These are phyloP conservation scores for Nomada lathburiana DNA, from an alignment of 2,888 invertebrate species.

Conservation along the genomic window DNA sequence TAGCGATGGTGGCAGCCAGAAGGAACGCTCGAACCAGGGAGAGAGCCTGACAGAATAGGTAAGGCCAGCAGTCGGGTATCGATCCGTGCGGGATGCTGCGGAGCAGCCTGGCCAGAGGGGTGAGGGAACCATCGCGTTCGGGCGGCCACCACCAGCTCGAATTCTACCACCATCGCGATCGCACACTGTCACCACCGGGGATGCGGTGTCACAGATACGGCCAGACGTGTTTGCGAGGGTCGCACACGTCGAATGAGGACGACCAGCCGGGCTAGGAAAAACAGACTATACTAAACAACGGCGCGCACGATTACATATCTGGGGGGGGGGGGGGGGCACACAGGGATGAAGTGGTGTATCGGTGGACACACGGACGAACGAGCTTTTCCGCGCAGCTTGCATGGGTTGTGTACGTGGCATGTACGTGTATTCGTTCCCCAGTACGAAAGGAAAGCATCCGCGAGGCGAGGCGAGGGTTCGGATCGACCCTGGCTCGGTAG, in stretches of 20 bases:
- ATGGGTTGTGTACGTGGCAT: background rate
- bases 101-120: conserved; percentile 26
- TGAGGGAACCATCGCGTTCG: conserved; percentile 25
- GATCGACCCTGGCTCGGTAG: conserved; percentile 69
- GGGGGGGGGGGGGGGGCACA: no score
- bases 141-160: conserved; percentile 42
- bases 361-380: background rate
- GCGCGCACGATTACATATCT: background rate
- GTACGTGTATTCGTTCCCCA: conserved; percentile 13
- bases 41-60: conserved; percentile 46
- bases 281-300: background rate
- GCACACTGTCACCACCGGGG: conserved; percentile 39
- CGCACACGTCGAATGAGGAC: conserved; percentile 2
- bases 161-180: conserved; percentile 30
- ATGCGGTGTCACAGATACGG: conserved; percentile 2
- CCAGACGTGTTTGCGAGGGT: background rate
- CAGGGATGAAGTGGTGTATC: background rate
- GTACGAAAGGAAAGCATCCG: background rate
- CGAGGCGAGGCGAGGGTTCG: conserved; percentile 50
- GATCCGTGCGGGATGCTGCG: conserved; percentile 65
- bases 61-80: conserved; percentile 60
- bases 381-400: no score
- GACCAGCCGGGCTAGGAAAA: background rate
- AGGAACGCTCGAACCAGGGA: conserved; percentile 9
- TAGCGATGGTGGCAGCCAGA: conserved; percentile 9